Percentiles rank a stretch among this genome's conserved stretches.
These are phyloP conservation scores for Drosophila carrolli DNA, from an alignment of 1,140 invertebrate species.

Conservation along the genomic window DNA sequence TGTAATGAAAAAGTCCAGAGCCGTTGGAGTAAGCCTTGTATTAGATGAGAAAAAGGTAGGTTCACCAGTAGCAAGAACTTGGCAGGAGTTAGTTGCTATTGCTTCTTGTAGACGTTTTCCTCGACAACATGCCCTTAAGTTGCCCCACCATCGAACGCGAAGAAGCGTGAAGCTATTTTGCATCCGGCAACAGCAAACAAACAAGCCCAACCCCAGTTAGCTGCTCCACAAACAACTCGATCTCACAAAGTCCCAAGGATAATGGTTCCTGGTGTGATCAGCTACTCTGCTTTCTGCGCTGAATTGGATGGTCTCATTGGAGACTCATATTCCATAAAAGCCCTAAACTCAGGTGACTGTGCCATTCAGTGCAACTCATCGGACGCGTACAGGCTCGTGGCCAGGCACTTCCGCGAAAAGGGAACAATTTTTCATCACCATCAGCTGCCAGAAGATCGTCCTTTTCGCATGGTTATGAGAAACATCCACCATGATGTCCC, in stretches of 20 bases:
- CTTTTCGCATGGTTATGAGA: slow-evolving; percentile 5
- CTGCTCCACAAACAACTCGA: slow-evolving; percentile 2
- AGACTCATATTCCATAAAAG: background rate
- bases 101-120: too few relatives aligned
- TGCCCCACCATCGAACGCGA: too few relatives aligned
- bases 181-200: background rate
- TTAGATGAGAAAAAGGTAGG: too few relatives aligned
- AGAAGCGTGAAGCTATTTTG: background rate
- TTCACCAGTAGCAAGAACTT: too few relatives aligned
- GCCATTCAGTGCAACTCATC: slow-evolving; percentile 4
- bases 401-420: background rate
- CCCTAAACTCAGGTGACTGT: background rate
- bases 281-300: slow-evolving; percentile 7
- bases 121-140: too few relatives aligned
- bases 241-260: slow-evolving; percentile 5
- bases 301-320: background rate
- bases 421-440: slow-evolving; percentile 1
- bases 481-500: background rate
- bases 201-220: background rate
- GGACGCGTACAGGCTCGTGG: background rate
- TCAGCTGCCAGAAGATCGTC: slow-evolving; percentile 5
- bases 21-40: too few relatives aligned
- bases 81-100: too few relatives aligned
- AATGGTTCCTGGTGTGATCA: slow-evolving; percentile 9
- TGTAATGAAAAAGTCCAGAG: too few relatives aligned